Percentiles rank a stretch among this genome's conserved stretches.
Evolutionary conservation across 2,797 vertebrate species (phyloP).

Genomic region (Oreortyx pictus): DNA sequence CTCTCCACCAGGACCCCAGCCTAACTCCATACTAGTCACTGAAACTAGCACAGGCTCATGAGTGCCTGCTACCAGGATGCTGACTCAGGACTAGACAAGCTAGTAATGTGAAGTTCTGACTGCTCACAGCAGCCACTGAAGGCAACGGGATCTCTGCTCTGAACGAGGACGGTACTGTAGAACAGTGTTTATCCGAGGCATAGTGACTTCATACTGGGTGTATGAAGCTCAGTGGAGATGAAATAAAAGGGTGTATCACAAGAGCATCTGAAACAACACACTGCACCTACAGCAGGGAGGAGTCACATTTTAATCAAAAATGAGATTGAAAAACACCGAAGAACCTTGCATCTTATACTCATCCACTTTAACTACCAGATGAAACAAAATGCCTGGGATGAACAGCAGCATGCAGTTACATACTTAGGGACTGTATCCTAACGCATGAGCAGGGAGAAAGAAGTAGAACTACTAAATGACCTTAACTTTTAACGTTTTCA

Average conservation of each 20-base stretch:
- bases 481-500: background rate
- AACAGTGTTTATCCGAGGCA: background rate
- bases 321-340: background rate
- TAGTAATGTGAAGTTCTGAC: background rate
- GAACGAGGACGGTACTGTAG: background rate
- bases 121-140: background rate
- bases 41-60: rapidly evolving
- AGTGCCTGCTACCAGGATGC: rapidly evolving
- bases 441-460: background rate
- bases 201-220: background rate
- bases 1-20: background rate
- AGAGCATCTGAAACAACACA: background rate
- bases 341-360: background rate
- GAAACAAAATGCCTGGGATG: background rate
- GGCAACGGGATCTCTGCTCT: background rate
- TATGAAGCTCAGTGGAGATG: background rate
- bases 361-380: background rate
- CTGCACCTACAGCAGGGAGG: rapidly evolving
- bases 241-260: background rate
- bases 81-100: background rate
- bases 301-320: background rate
- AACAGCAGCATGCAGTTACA: background rate
- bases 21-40: background rate
- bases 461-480: background rate
- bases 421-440: background rate